Conservation (phyloP, 2,888 invertebrate species). For the Himalopsyche kuldschensis region DNA sequence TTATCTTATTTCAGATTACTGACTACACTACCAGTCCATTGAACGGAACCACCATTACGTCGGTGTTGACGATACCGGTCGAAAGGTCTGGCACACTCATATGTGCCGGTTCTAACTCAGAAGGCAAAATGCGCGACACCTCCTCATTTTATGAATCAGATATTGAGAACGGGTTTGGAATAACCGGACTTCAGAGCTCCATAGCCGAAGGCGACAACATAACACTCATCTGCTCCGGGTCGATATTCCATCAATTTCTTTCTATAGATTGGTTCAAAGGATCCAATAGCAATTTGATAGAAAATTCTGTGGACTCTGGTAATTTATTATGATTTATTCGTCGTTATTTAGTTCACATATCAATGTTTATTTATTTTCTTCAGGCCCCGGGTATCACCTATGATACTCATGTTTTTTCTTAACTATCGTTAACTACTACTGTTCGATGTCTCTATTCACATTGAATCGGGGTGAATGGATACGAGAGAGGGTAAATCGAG, state of each 20-base stretch:
- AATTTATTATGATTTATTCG: background rate
- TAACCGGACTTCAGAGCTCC: slow-evolving; percentile 43
- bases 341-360: too few species aligned
- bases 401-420: too few species aligned
- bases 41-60: slow-evolving; percentile 41
- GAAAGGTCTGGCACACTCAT: slow-evolving; percentile 50
- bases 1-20: slow-evolving; percentile 7
- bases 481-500: too few species aligned
- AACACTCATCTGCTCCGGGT: slow-evolving; percentile 61
- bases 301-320: slow-evolving; percentile 40
- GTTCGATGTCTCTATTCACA: too few species aligned
- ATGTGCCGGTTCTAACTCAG: slow-evolving; percentile 47
- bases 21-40: background rate
- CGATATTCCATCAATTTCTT: slow-evolving; percentile 57
- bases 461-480: too few species aligned
- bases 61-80: slow-evolving; percentile 49
- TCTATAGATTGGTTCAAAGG: slow-evolving; percentile 55
- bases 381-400: too few species aligned
- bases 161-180: slow-evolving; percentile 50
- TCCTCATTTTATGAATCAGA: slow-evolving; percentile 44
- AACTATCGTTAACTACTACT: too few species aligned
- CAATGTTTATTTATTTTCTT: too few species aligned
- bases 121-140: slow-evolving; percentile 42
- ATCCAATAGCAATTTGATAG: slow-evolving; percentile 29
- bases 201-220: slow-evolving; percentile 61